Conservation (phyloP, 2,888 invertebrate species). For the Teleogryllus oceanicus region DNA sequence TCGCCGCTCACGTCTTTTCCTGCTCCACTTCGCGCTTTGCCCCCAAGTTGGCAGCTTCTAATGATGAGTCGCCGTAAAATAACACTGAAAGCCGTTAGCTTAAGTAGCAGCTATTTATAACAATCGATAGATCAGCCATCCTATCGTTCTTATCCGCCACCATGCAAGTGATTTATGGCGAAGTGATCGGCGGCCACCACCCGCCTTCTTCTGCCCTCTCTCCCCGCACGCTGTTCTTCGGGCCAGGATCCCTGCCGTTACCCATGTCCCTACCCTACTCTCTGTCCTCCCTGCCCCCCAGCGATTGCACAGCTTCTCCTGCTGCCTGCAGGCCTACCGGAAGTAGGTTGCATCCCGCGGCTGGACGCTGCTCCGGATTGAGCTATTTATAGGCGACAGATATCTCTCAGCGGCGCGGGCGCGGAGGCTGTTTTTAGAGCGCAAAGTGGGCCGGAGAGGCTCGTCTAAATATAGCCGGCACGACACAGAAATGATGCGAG, state of each 20-base stretch:
- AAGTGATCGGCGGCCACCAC: too few species aligned
- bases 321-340: background rate
- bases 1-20: too few species aligned
- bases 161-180: too few species aligned
- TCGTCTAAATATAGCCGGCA: background rate
- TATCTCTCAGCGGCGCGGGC: slow-evolving; percentile 18
- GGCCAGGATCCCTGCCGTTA: background rate
- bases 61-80: too few species aligned
- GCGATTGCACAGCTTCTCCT: background rate
- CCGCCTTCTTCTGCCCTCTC: too few species aligned
- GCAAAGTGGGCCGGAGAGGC: slow-evolving; percentile 18
- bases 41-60: too few species aligned
- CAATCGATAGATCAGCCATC: too few species aligned
- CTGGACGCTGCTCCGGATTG: background rate
- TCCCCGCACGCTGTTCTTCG: too few species aligned
- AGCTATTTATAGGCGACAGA: slow-evolving; percentile 18
- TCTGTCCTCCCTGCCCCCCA: background rate
- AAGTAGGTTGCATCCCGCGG: background rate
- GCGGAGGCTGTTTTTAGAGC: background rate
- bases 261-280: background rate
- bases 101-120: too few species aligned
- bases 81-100: too few species aligned
- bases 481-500: background rate
- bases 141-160: too few species aligned
- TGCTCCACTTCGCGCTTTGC: too few species aligned